phyloP scores from a whole-genome alignment of 2,113 vertebrate species.

The Eurypyga helias region DNA sequence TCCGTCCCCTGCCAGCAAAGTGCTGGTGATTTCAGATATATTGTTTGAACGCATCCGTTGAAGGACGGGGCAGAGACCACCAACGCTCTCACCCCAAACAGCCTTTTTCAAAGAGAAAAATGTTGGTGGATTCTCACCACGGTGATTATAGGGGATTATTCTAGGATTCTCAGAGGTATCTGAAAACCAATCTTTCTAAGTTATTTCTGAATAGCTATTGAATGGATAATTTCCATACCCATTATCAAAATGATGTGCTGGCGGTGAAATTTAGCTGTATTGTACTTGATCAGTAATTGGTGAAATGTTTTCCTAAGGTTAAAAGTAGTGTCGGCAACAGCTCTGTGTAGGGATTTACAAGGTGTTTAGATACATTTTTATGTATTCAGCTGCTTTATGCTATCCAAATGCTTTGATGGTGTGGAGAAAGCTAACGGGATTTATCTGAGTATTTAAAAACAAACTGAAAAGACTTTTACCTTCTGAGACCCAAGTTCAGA shows the following conservation, averaged over 20 bases:
- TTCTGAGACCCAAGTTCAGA: conserved; percentile 57
- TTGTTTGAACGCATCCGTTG: fast-evolving
- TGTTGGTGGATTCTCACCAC: conserved; percentile 61
- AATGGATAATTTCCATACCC: conserved; percentile 80
- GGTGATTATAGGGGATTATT: conserved; percentile 77
- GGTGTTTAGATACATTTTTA: conserved; percentile 75
- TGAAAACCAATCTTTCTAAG: conserved; percentile 76
- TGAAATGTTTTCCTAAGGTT: conserved; percentile 75
- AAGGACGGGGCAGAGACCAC: background rate
- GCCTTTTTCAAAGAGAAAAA: conserved; percentile 36
- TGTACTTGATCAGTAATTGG: conserved; percentile 79
- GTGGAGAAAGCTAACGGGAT: conserved; percentile 39
- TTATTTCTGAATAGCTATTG: conserved; percentile 80
- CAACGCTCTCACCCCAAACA: background rate
- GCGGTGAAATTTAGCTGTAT: conserved; percentile 76
- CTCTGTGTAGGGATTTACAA: conserved; percentile 72
- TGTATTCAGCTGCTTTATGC: conserved; percentile 70
- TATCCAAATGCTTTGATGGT: conserved; percentile 72
- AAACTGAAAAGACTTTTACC: conserved; percentile 58
- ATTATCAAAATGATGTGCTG: conserved; percentile 79
- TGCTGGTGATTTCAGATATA: background rate
- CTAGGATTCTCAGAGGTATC: conserved; percentile 74
- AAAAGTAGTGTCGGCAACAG: conserved; percentile 68
- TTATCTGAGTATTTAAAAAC: conserved; percentile 66
- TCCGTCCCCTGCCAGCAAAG: background rate